Evolutionary conservation across 2,888 invertebrate genomes (phyloP).

Genomic region (Eucriotettix oculatus): DNA sequence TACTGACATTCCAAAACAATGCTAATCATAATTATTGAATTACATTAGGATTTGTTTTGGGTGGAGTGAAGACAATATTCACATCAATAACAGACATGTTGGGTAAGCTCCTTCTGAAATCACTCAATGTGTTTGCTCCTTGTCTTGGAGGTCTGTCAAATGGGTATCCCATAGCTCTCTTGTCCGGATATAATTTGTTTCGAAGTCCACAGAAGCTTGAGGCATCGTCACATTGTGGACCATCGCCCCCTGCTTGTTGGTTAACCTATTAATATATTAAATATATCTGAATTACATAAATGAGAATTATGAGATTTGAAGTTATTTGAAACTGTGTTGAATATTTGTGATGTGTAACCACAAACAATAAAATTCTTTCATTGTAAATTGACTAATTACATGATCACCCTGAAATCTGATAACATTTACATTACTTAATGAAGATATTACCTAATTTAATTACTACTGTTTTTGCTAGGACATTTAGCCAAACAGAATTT

Average conservation of each 20-base stretch:
- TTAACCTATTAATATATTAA: background rate
- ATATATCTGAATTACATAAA: background rate
- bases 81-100: background rate
- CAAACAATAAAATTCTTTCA: too few species aligned
- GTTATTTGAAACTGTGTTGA: too few species aligned
- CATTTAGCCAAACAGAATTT: too few species aligned
- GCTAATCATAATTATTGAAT: background rate
- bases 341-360: too few species aligned
- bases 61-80: background rate
- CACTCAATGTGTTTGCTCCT: background rate
- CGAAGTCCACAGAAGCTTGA: background rate
- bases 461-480: too few species aligned
- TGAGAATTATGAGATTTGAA: too few species aligned
- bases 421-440: too few species aligned
- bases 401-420: too few species aligned
- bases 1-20: background rate
- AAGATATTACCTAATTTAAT: too few species aligned
- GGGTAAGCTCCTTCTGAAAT: background rate
- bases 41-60: background rate
- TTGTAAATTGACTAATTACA: too few species aligned
- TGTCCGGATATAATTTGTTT: background rate
- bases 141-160: background rate
- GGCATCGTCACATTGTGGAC: background rate
- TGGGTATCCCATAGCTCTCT: background rate
- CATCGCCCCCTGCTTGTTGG: background rate